A percentile compares a stretch with the other conserved stretches of the same genome.
Evolutionary conservation across 2,888 invertebrate species (phyloP).

Genomic region (Mylabris sibirica): DNA sequence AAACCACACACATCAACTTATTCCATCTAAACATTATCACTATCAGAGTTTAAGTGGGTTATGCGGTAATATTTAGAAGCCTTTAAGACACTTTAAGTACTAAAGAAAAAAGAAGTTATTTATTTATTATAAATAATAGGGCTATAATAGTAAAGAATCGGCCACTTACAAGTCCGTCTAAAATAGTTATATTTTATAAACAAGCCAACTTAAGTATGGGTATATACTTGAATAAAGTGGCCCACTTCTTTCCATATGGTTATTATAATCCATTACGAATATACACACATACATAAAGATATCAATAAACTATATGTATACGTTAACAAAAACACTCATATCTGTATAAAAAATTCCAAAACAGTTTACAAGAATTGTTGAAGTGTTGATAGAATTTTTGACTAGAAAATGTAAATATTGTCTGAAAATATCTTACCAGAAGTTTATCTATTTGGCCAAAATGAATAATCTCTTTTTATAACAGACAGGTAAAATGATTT

Average conservation of each 20-base stretch:
- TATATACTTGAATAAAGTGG: conserved; percentile 54
- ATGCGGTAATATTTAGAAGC: not conserved
- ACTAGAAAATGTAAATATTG: conserved; percentile 48
- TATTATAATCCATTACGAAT: conserved; percentile 52
- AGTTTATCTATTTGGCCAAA: conserved; percentile 52
- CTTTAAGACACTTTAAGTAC: not conserved
- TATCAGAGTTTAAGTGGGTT: conserved; percentile 3
- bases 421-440: conserved; percentile 41
- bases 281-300: conserved; percentile 30
- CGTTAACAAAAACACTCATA: conserved; percentile 44
- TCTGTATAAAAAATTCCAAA: not conserved
- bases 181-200: conserved; percentile 56
- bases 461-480: conserved; percentile 23
- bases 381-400: conserved; percentile 36
- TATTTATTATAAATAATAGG: conserved; percentile 2
- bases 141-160: conserved; percentile 20
- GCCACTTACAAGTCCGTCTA: conserved; percentile 51
- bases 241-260: conserved; percentile 55
- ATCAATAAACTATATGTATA: conserved; percentile 41
- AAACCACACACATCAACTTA: not conserved
- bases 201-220: conserved; percentile 51
- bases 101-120: not conserved
- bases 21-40: not conserved
- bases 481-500: not conserved
- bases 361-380: conserved; percentile 11